Evolutionary conservation across 2,888 invertebrate species (phyloP).

Genomic region (Norana najaformis): DNA sequence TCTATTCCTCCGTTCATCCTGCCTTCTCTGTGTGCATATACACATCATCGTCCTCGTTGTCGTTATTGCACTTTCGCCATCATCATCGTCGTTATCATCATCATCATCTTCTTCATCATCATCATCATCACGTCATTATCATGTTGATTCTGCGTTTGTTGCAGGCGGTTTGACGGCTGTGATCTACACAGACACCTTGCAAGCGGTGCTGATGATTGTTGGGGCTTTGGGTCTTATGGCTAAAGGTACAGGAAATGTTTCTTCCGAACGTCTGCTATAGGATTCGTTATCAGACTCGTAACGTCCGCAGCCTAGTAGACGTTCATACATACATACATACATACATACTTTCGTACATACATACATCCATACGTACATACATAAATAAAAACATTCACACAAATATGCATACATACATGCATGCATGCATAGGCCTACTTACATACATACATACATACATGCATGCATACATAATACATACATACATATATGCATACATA

Average conservation of each 20-base stretch:
- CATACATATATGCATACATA: neutral
- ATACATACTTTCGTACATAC: too few relatives aligned
- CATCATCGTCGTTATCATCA: neutral
- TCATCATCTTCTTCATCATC: neutral
- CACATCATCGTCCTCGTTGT: neutral
- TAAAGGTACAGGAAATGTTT: neutral
- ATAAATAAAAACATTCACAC: too few relatives aligned
- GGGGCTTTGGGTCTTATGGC: constrained; percentile 61
- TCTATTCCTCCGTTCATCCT: too few relatives aligned
- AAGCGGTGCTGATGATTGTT: constrained; percentile 63
- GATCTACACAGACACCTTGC: constrained; percentile 63
- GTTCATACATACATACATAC: too few relatives aligned
- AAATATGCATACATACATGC: neutral
- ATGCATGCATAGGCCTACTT: neutral
- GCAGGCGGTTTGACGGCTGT: constrained; percentile 57
- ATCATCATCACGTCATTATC: neutral
- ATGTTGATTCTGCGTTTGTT: neutral
- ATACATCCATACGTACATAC: neutral
- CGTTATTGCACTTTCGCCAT: neutral
- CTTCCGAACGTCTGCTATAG: neutral
- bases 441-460: neutral
- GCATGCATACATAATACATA: neutral
- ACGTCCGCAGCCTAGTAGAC: neutral
- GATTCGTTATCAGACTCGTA: neutral
- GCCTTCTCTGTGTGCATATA: too few relatives aligned